Percentiles rank a stretch among this genome's conserved stretches.
Conservation (phyloP, 2,113 vertebrate species). For the Xiphophorus hellerii region DNA sequence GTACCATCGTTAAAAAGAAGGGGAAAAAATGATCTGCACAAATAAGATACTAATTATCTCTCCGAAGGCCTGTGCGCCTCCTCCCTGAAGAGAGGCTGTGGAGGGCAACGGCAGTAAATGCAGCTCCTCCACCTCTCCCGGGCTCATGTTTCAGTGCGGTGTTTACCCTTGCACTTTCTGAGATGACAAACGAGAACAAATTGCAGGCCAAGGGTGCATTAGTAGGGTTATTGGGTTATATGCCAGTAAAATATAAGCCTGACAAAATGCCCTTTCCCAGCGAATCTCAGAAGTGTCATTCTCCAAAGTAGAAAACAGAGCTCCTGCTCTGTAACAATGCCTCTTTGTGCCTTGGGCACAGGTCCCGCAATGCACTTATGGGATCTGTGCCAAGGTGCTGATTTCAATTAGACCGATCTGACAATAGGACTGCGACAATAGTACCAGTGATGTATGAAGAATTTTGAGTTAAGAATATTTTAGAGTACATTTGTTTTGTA, state of each 20-base stretch:
- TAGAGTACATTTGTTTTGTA: too few relatives aligned
- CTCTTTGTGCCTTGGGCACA: slow-evolving; percentile 31
- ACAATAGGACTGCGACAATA: slow-evolving; percentile 5
- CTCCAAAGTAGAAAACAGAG: slow-evolving; percentile 44
- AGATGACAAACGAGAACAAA: slow-evolving; percentile 70
- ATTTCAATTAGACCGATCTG: slow-evolving; percentile 45
- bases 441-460: not conserved
- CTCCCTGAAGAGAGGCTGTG: slow-evolving; percentile 16
- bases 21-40: slow-evolving; percentile 16
- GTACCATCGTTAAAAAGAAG: not conserved
- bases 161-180: slow-evolving; percentile 57
- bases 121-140: slow-evolving; percentile 33
- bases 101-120: slow-evolving; percentile 15
- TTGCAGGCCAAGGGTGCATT: slow-evolving; percentile 55
- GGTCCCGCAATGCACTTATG: slow-evolving; percentile 14
- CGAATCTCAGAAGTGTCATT: slow-evolving; percentile 54
- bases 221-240: slow-evolving; percentile 59
- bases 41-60: slow-evolving; percentile 51
- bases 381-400: slow-evolving; percentile 11
- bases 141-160: slow-evolving; percentile 43
- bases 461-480: not conserved
- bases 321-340: slow-evolving; percentile 23
- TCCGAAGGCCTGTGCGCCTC: slow-evolving; percentile 23
- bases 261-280: slow-evolving; percentile 53
- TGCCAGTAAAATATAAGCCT: slow-evolving; percentile 51